These are phyloP conservation scores for Fragum sueziense DNA, from an alignment of 2,888 invertebrate species.

Conservation along the genomic window DNA sequence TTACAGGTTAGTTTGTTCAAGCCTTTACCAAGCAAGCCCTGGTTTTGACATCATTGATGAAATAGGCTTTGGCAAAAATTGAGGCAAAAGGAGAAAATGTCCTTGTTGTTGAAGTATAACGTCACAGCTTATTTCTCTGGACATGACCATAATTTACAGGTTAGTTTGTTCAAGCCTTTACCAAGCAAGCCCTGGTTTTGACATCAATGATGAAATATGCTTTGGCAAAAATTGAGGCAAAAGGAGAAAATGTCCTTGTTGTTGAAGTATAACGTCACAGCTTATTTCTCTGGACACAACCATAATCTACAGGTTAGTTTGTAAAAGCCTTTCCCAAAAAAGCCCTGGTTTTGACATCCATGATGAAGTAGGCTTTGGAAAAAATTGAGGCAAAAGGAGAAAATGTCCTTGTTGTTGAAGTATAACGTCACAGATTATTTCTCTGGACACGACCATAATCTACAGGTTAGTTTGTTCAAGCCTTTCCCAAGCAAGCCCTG, in stretches of 20 bases:
- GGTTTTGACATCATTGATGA: not conserved
- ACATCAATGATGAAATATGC: not conserved
- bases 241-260: conserved; percentile 74
- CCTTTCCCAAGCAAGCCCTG: not conserved
- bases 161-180: conserved; percentile 32
- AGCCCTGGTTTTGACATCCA: not conserved
- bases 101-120: conserved; percentile 82
- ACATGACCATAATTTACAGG: conserved; percentile 84
- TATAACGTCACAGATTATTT: conserved; percentile 83
- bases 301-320: conserved; percentile 83
- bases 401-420: conserved; percentile 79
- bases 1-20: conserved; percentile 78
- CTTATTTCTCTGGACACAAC: conserved; percentile 84
- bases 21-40: not conserved
- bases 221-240: not conserved
- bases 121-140: conserved; percentile 83
- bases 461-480: conserved; percentile 78
- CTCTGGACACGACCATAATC: conserved; percentile 84
- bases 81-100: conserved; percentile 4
- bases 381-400: conserved; percentile 8
- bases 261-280: conserved; percentile 82
- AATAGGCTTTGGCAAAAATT: not conserved
- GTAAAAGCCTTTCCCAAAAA: not conserved
- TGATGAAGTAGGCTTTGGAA: not conserved
- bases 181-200: not conserved